Evolutionary conservation across 2,113 vertebrate species (phyloP), one percentile per base, ranked within the genome.

Genomic region (Odobenus rosmarus): DNA sequence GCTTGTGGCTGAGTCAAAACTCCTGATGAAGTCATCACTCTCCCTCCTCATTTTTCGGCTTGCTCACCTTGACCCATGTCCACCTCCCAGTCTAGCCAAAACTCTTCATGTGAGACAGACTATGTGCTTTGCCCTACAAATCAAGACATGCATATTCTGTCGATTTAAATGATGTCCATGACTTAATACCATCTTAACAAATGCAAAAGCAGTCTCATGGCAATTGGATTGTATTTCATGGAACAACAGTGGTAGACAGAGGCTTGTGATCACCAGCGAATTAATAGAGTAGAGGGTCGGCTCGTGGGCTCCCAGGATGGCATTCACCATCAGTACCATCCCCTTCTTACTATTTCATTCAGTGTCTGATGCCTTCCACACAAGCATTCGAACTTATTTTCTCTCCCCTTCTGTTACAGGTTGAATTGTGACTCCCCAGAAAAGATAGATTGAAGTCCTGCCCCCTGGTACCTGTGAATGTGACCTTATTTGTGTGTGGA

Each of bases 171-270:
- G 11, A 53, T 42, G 31, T 53, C 55, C 11, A 4, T 74, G 93
- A 57, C 61, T 3, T 42, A 12, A 46, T 33, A 10, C 23, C 46
- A 15, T 12, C 10, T 7, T 13, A 28, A 15, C 53, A 12, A 42
- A 5, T 23, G 46, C 15, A 62, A 81, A 67, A 12, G 23, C 19
- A 3, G 28, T 15, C 3, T 7, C 31, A 0, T 4, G 16, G 28
- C 36, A 42, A 8, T 4, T 10, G 14, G 51, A 12, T 13, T 1
- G 0, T 1, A 1, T 23, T 33, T 64, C 39, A 0, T 1, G 19
- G n/a, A 39, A 12, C 2, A 19, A 2, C 4, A 18, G 24, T 1
- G 2, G 77, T 1, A 7, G n/a, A 6, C 9, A 0, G 36, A 76
- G 9, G 28, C 49, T 23, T 7, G 23, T 4, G 0, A 14, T 49